Evolutionary conservation across 2,888 invertebrate genomes (phyloP), one percentile per base, ranked within the genome.

Genomic region (Cacoxenus indagator): DNA sequence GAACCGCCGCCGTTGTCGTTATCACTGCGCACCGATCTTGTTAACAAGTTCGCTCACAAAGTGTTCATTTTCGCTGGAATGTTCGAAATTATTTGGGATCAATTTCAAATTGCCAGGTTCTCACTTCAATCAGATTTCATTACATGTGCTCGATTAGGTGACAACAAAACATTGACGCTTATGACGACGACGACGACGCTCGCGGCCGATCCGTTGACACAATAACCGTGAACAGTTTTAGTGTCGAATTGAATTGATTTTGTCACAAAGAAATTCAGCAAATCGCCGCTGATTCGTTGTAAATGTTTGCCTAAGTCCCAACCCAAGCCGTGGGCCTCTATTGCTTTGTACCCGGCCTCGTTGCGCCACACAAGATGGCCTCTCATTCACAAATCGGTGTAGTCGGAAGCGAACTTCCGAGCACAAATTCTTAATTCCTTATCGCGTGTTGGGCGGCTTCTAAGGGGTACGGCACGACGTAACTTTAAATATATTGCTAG

Each of bases 51-150:
- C 29, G 26, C 17, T 57, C 57, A 27, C 57, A 70, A 73, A 72
- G 77, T 78, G 73, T 81, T 77, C 72, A 72, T 73, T 80, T 29
- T 76, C 76, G 61, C 54, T 68, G 74, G 82, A 81, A 81, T 78
- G 81, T 69, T 72, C 67, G 66, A 67, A 72, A 71, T 71, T 70
- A 51, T 72, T 72, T 55, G 65, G 70, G 81, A 46, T 29, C 46
- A 67, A 59, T 67, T 67, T 57, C 59, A 22, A 59, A 46, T 67
- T 62, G 59, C 59, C 29, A 17, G 43, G 14, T 57, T 57, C 57
- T 29, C 17, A 57, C 29, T 57, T 57, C 57, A 57, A 57, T 57
- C 57, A 57, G 4, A 57, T 57, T 57, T 57, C 29, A 57, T 57
- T 57, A 57, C 57, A 57, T 14, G n/a, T 57, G 57, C 26, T 57